These are phyloP conservation scores for Julus scandinavius DNA, from an alignment of 2,888 invertebrate species.

Conservation along the genomic window DNA sequence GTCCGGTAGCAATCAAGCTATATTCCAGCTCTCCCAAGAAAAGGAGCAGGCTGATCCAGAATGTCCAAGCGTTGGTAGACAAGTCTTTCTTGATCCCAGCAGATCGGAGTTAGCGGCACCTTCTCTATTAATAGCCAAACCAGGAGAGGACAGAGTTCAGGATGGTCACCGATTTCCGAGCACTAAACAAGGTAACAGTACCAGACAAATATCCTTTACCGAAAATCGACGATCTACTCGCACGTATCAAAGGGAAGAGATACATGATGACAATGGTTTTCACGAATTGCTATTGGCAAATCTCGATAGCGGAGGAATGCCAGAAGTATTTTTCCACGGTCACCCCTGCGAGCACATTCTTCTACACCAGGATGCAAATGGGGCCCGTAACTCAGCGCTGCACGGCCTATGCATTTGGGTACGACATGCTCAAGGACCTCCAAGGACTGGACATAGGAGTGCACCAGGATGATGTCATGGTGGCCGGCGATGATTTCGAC, in stretches of 20 bases:
- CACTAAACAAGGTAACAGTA: background rate
- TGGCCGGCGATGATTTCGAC: background rate
- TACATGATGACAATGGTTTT: background rate
- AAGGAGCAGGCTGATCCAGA: too few species aligned
- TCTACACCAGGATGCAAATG: background rate
- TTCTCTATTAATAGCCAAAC: background rate
- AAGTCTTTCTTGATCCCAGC: background rate
- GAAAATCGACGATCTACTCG: background rate
- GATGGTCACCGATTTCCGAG: background rate
- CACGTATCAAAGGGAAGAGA: background rate
- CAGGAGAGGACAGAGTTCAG: background rate
- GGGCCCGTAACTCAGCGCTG: background rate
- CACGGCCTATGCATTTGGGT: background rate
- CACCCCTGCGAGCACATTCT: background rate
- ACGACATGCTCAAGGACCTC: background rate
- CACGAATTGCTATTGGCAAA: background rate
- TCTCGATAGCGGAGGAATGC: background rate
- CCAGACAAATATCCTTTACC: background rate
- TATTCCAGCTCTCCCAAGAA: too few species aligned
- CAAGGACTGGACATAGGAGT: rapidly evolving
- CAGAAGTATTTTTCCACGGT: background rate
- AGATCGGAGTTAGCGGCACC: background rate
- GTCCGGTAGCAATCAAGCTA: too few species aligned
- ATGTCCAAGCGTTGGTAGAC: too few species aligned
- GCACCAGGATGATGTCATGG: background rate